Evolutionary conservation across 2,113 vertebrate species (phyloP), one percentile per base, ranked within the genome.

Genomic region (Chaetorhynchus papuensis): DNA sequence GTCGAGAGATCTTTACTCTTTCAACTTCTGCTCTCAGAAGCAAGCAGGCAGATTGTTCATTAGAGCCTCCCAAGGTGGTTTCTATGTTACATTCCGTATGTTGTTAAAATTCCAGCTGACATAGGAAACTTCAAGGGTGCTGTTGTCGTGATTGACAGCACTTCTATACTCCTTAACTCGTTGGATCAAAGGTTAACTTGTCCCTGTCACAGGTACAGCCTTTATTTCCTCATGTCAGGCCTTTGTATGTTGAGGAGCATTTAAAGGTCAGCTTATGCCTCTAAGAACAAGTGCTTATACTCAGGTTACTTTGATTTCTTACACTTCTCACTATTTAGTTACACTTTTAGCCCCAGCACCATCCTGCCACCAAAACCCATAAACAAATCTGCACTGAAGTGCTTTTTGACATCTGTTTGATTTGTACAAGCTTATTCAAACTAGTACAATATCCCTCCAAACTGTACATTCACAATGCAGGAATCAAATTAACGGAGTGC

Each of bases 111-210:
- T 60, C 19, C n/a, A 61, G 7, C 53, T 71, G 42, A 79, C 18
- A 23, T 5, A 19, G 35, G 56, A 70, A 90, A 35, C 53, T 47
- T 88, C 37, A 86, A 57, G 63, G 28, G 23, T 23, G 6, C 30
- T 49, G 15, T 37, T 75, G 35, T n/a, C 69, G 22, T 28, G 76
- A 80, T 7, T 84, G 49, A 52, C 41, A 79, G 56, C 9, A 44
- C 21, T 82, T 68, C 27, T 81, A 1, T 15, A 21, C 31, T 69
- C n/a, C 69, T 69, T 53, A 94, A 85, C 53, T 68, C 61, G 22
- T 5, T 41, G 20, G 33, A 61, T 70, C 77, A 91, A 95, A 94
- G 63, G 33, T 77, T 92, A 91, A 49, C n/a, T 65, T 92, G 31
- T 83, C 37, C n/a, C 22, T 74, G 50, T 86, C 45, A 54, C n/a